phyloP scores from a whole-genome alignment of 2,888 invertebrate genomes.

The Heliconius hortense region DNA sequence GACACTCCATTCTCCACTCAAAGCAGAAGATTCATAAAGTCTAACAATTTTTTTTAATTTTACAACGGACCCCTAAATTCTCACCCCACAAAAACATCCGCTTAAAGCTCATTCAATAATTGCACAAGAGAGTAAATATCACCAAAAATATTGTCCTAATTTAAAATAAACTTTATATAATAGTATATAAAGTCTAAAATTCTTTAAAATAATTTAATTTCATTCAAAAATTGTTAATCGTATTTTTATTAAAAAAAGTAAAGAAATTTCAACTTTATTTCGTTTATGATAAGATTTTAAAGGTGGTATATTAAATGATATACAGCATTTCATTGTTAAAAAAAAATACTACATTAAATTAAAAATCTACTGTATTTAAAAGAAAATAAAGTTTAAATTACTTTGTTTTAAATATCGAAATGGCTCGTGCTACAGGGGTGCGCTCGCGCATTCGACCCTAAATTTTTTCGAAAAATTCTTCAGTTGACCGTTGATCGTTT shows the following conservation, averaged over 20 bases:
- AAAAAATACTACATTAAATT: not conserved
- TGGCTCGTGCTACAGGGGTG: constrained; percentile 77
- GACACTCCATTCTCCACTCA: not conserved
- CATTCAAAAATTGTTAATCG: not conserved
- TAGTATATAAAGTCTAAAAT: constrained; percentile 31
- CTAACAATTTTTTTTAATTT: constrained; percentile 20
- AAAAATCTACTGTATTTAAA: constrained; percentile 24
- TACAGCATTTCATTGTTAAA: not conserved
- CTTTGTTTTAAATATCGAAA: constrained; percentile 43
- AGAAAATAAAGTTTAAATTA: constrained; percentile 41
- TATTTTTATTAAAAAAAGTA: not conserved
- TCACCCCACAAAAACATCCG: constrained; percentile 42
- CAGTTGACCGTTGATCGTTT: constrained; percentile 72
- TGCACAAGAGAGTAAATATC: constrained; percentile 51
- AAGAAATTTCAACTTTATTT: not conserved
- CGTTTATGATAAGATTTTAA: not conserved
- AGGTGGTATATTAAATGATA: not conserved
- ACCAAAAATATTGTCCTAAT: not conserved
- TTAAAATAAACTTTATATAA: constrained; percentile 26
- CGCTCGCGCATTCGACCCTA: constrained; percentile 71
- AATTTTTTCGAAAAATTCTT: constrained; percentile 59
- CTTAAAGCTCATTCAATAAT: constrained; percentile 60
- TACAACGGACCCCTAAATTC: constrained; percentile 43
- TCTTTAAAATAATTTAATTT: not conserved
- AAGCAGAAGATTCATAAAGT: not conserved